Percentiles rank a stretch among this genome's conserved stretches.
These are phyloP conservation scores for Aethina tumida DNA, from an alignment of 1,140 invertebrate species.

Conservation along the genomic window DNA sequence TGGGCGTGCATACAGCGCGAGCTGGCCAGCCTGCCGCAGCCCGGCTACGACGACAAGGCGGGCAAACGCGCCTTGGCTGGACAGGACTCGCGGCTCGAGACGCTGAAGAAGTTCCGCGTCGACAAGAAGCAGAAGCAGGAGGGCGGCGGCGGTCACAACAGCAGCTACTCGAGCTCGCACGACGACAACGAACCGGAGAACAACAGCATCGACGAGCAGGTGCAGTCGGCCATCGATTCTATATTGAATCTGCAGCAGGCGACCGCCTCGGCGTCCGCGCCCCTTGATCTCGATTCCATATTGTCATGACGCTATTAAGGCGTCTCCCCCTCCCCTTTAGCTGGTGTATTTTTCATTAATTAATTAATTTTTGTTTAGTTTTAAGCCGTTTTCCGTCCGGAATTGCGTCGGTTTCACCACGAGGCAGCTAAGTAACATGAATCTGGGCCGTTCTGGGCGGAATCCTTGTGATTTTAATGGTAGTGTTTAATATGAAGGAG, in stretches of 20 bases:
- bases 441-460: conserved; percentile 3
- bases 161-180: conserved; percentile 14
- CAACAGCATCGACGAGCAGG: conserved; percentile 61
- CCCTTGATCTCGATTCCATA: conserved; percentile 32
- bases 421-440: conserved; percentile 2
- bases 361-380: conserved; percentile 4
- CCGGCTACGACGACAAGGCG: background rate
- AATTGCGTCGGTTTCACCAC: conserved; percentile 1
- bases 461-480: background rate
- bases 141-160: background rate
- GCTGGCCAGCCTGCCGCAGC: conserved; percentile 40
- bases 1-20: conserved; percentile 62
- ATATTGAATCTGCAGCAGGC: conserved; percentile 58
- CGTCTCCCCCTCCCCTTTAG: conserved; percentile 1
- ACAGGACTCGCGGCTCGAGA: conserved; percentile 31
- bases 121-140: conserved; percentile 32
- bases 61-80: conserved; percentile 12
- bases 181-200: conserved; percentile 36
- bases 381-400: conserved; percentile 7
- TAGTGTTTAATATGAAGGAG: background rate
- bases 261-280: conserved; percentile 16
- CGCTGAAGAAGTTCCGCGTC: conserved; percentile 33
- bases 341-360: background rate
- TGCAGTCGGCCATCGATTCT: conserved; percentile 67
- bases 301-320: conserved; percentile 33